These are phyloP conservation scores for Agrypnus murinus DNA, from an alignment of 2,888 invertebrate genomes.

Conservation along the genomic window DNA sequence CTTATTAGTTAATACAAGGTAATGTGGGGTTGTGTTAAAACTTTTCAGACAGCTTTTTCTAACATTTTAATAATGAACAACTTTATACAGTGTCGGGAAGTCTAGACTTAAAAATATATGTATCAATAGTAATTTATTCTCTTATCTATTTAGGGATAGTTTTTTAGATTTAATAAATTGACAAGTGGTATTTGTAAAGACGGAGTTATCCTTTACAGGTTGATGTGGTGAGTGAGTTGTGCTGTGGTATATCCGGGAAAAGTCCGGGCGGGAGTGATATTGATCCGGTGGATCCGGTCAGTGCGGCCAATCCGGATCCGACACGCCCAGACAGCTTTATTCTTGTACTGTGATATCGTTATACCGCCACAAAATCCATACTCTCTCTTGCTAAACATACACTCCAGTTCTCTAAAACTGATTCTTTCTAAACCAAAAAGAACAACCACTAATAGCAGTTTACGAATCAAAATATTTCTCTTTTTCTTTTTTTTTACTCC, in stretches of 20 bases:
- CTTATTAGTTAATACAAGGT: not conserved
- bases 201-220: conserved; percentile 30
- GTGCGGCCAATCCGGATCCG: conserved; percentile 66
- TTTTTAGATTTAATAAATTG: not conserved
- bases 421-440: not conserved
- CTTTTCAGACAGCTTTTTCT: conserved; percentile 23
- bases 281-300: conserved; percentile 70
- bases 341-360: conserved; percentile 41
- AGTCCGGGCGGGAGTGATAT: conserved; percentile 69
- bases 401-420: conserved; percentile 8
- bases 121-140: too few species aligned
- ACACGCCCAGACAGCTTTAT: conserved; percentile 65
- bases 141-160: not conserved
- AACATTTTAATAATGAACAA: not conserved
- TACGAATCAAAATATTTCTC: too few species aligned
- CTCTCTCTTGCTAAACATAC: conserved; percentile 27
- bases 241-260: conserved; percentile 66
- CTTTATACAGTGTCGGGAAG: not conserved
- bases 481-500: too few species aligned
- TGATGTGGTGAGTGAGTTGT: conserved; percentile 53
- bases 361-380: conserved; percentile 33
- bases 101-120: not conserved
- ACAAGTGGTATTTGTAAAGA: conserved; percentile 8
- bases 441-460: too few species aligned
- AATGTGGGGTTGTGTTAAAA: not conserved